phyloP scores from a whole-genome alignment of 1,140 invertebrate species.

The Drosophila pectinifera region DNA sequence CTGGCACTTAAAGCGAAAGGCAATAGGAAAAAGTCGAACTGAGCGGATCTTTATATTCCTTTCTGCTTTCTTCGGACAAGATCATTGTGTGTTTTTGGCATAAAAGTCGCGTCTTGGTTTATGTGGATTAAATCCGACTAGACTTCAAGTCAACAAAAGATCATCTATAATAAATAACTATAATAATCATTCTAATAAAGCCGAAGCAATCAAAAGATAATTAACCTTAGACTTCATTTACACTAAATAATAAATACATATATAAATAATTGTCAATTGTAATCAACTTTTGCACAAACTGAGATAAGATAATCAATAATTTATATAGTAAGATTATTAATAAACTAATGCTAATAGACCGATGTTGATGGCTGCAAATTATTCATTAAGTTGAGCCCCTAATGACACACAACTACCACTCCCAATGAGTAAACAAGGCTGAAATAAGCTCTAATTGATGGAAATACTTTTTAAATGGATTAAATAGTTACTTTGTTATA shows the following conservation, averaged over 20 bases:
- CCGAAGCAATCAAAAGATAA: constrained; percentile 10
- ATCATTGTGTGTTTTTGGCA: no score
- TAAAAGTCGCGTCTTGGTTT: no score
- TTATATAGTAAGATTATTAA: constrained; percentile 5
- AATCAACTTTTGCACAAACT: neutral
- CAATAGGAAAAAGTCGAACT: no score
- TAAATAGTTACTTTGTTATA: neutral
- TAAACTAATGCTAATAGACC: constrained; percentile 6
- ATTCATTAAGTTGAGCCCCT: constrained; percentile 7
- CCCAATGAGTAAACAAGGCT: neutral
- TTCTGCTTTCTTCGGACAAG: no score
- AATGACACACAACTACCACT: neutral
- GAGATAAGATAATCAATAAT: constrained; percentile 25
- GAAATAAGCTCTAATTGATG: neutral
- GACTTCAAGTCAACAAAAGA: no score
- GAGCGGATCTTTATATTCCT: no score
- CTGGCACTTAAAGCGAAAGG: no score
- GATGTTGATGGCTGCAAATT: constrained; percentile 5
- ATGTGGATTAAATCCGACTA: no score
- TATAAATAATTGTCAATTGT: constrained; percentile 11
- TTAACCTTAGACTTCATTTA: constrained; percentile 1
- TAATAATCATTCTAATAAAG: constrained; percentile 2
- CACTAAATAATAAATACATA: constrained; percentile 4
- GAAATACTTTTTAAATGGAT: neutral
- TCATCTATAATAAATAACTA: neutral